phyloP scores from a whole-genome alignment of 2,888 invertebrate genomes.

The Sericinus montela region DNA sequence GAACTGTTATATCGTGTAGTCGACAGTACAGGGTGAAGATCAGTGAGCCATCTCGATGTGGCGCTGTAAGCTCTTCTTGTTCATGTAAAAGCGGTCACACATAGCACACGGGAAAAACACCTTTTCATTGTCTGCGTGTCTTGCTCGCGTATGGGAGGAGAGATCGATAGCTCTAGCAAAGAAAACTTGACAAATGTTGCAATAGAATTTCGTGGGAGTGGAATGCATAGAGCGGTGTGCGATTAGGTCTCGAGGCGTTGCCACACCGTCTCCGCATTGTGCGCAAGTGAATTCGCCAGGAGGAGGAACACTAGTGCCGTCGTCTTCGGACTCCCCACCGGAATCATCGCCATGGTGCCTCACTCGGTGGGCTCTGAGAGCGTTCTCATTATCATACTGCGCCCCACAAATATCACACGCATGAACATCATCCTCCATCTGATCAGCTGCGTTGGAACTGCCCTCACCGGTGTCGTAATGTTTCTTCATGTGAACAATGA shows the following conservation, averaged over 20 bases:
- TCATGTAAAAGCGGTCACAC: slow-evolving; percentile 79
- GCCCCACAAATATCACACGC: slow-evolving; percentile 81
- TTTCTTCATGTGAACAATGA: slow-evolving; percentile 81
- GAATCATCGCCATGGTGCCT: slow-evolving; percentile 74
- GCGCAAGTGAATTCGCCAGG: slow-evolving; percentile 76
- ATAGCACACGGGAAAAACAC: slow-evolving; percentile 79
- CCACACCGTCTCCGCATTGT: slow-evolving; percentile 77
- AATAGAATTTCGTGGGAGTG: slow-evolving; percentile 72
- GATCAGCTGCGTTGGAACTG: slow-evolving; percentile 42
- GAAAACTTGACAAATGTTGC: slow-evolving; percentile 79
- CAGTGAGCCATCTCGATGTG: slow-evolving; percentile 78
- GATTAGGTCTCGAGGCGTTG: slow-evolving; percentile 73
- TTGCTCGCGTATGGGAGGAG: slow-evolving; percentile 67
- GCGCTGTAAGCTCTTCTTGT: slow-evolving; percentile 73
- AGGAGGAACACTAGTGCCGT: slow-evolving; percentile 44
- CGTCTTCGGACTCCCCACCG: slow-evolving; percentile 47
- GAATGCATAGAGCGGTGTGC: slow-evolving; percentile 78
- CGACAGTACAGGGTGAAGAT: slow-evolving; percentile 27
- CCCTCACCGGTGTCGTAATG: slow-evolving; percentile 73
- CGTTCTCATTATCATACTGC: slow-evolving; percentile 76
- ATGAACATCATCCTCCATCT: slow-evolving; percentile 54
- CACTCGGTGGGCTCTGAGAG: slow-evolving; percentile 78
- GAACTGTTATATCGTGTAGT: background rate
- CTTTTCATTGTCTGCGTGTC: slow-evolving; percentile 73
- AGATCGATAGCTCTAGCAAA: slow-evolving; percentile 69